Base-by-base conservation (phyloP, 2,113 vertebrate species). In the Cryptotis parvus region DNA sequence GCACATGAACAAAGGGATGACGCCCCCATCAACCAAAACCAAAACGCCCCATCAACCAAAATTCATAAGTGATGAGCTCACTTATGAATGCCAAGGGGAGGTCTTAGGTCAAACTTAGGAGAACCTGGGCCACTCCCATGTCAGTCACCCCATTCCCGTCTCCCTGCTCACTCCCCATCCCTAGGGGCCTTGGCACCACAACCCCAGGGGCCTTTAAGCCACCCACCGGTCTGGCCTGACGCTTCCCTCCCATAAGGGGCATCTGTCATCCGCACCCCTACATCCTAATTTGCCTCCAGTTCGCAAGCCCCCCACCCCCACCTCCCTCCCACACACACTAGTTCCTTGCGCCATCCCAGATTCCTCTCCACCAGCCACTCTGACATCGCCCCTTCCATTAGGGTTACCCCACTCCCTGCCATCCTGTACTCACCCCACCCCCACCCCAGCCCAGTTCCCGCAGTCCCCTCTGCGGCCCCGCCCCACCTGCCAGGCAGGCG, bases 401-500 rank as follows among this genome's bases (percentile, higher is more conserved):
- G 9, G 24, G 20, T 65, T 10, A 11, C 31, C 66, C 66, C 66
- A 35, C n/a, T 20, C 49, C 9, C n/a, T n/a, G 26, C 55, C 35
- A 4, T 12, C 9, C 43, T 39, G 41, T 14, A 26, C 18, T 6
- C 37, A 39, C 22, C 12, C n/a, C n/a, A n/a, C 11, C 37, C 39
- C 39, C 4, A 41, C 49, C 15, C 37, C 1, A 12, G 14, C 9
- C 65, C 1, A 12, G 14, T 2, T 31, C 15, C 16, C 65, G 26
- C 20, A 1, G 9, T 15, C 8, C 2, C 6, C 22, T 3, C 9
- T 0, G n/a, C 3, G 22, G 11, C 2, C 26, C 1, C 24, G n/a
- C 26, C 93, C 92, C 96, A 98, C 98, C 98, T 37, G 98, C 97
- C 35, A 98, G 96, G 94, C 98, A 98, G 92, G 98, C 98, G 1